Evolutionary conservation across 2,888 invertebrate species (phyloP), one percentile per base, ranked within the genome.

Genomic region (Heteromyza rotundicornis): DNA sequence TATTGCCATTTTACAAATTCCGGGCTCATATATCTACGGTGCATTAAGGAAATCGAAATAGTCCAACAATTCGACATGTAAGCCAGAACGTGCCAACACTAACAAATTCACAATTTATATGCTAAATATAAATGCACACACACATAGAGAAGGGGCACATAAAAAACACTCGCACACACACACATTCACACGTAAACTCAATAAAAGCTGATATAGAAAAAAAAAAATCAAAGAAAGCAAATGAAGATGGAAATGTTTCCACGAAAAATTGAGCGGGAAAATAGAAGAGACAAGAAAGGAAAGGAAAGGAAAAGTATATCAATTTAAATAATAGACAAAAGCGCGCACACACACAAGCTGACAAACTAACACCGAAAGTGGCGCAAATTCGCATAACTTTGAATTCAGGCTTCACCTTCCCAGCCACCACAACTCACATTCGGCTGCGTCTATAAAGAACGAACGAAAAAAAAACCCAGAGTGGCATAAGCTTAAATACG

Each of bases 351-450:
- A 52, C 22, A 57, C 47, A 64, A 54, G 62, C 20, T 2, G 53
- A 50, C 50, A 40, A 20, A 23, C 27, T 55, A 51, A 60, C 44
- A 44, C 56, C 55, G 62, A 47, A 62, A 65, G 57, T 40, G 52
- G 52, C 12, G 24, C 14, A 32, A 35, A 44, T 56, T 35, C 35
- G 53, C 50, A n/a, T 27, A 22, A 35, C 55, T 44, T 19, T 47
- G 19, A 49, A 53, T n/a, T n/a, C n/a, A n/a, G n/a, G n/a, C n/a
- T 27, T 27, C 10, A 27, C 27, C 27, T 27, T 27, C 27, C 27
- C 10, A 27, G 5, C 27, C 27, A 27, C 57, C 61, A 23, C 20
- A 35, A 35, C 19, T 53, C 17, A 24, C 53, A 53, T 24, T 51
- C n/a, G 23, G 10, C n/a, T 51, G 12, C 12, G 20, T 2, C n/a